Conservation (phyloP, 2,113 vertebrate species). For the Benitochromis conjunctus region DNA sequence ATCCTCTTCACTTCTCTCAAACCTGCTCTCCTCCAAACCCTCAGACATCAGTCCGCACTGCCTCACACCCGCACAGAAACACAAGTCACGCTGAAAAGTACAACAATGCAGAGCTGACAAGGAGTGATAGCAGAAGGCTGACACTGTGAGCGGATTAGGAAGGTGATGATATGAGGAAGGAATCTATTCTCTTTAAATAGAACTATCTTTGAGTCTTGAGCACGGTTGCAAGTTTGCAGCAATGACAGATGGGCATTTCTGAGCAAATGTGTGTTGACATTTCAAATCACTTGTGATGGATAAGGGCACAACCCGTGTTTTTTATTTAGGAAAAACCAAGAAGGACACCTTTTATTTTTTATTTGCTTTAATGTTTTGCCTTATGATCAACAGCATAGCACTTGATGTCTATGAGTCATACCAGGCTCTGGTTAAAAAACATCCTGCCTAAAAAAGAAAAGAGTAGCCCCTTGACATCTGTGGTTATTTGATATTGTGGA, state of each 20-base stretch:
- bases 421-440: not conserved
- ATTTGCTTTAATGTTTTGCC: not conserved
- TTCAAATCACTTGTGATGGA: not conserved
- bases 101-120: constrained; percentile 48
- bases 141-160: constrained; percentile 49
- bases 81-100: constrained; percentile 25
- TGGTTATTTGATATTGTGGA: constrained; percentile 5
- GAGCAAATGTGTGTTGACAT: constrained; percentile 4
- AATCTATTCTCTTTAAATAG: constrained; percentile 46
- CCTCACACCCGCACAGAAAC: constrained; percentile 21
- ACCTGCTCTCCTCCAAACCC: constrained; percentile 21
- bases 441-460: not conserved
- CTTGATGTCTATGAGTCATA: constrained; percentile 9
- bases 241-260: constrained; percentile 20
- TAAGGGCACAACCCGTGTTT: not conserved
- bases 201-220: constrained; percentile 11
- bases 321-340: not conserved
- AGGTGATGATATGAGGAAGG: constrained; percentile 28
- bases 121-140: constrained; percentile 36
- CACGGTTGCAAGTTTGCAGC: constrained; percentile 21
- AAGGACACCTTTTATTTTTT: not conserved
- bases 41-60: constrained; percentile 9
- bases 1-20: constrained; percentile 42
- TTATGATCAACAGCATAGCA: not conserved
- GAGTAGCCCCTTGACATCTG: not conserved